phyloP scores from a whole-genome alignment of 2,888 invertebrate genomes.

The Hyles lineata region DNA sequence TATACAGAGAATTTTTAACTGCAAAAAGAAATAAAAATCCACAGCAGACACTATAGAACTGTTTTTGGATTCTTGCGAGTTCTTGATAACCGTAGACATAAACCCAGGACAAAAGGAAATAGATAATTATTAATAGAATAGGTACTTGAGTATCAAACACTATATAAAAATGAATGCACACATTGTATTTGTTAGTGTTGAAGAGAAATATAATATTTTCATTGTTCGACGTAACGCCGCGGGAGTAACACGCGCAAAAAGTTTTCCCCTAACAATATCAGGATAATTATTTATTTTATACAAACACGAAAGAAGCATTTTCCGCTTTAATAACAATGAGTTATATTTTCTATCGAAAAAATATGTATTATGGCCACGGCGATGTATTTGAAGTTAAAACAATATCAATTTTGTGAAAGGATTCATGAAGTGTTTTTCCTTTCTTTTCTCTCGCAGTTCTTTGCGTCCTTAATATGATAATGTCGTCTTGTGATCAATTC shows the following conservation, averaged over 20 bases:
- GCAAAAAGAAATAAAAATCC: no score
- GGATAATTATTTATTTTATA: slow-evolving; percentile 62
- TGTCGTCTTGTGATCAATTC: no score
- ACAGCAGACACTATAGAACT: no score
- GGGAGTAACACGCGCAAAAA: slow-evolving; percentile 58
- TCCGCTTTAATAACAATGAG: slow-evolving; percentile 44
- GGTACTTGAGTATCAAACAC: no score
- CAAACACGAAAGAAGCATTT: slow-evolving; percentile 56
- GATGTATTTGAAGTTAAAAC: background rate
- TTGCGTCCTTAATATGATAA: no score
- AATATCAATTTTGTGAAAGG: background rate
- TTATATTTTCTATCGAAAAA: background rate
- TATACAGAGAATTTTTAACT: no score
- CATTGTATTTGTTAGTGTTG: slow-evolving; percentile 23
- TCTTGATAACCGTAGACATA: no score
- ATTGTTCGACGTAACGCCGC: slow-evolving; percentile 61
- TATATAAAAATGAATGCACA: slow-evolving; percentile 9
- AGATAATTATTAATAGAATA: no score
- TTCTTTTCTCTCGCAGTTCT: no score
- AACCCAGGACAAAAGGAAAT: no score
- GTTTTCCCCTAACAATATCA: slow-evolving; percentile 66
- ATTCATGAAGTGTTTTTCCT: background rate
- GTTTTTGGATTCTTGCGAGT: no score
- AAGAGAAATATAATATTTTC: slow-evolving; percentile 61
- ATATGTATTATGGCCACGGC: background rate